A percentile compares a stretch with the other conserved stretches of the same genome.
phyloP scores from a whole-genome alignment of 1,140 invertebrate species.

The Laupala kohalensis region DNA sequence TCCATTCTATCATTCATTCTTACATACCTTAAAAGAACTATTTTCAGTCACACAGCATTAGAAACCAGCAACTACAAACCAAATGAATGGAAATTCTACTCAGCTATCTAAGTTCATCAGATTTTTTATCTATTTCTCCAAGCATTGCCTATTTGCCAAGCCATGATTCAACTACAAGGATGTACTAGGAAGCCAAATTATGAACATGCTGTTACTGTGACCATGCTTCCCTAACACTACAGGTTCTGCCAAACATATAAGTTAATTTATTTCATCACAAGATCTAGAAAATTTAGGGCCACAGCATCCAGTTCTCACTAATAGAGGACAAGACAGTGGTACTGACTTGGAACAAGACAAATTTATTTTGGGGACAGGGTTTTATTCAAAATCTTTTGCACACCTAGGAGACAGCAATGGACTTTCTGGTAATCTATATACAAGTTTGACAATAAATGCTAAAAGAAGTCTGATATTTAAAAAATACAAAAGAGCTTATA shows the following conservation, averaged over 20 bases:
- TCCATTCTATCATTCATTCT: too few species aligned
- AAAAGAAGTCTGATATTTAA: too few species aligned
- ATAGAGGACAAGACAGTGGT: neutral
- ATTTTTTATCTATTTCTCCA: neutral
- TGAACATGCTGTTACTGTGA: neutral
- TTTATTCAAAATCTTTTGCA: neutral
- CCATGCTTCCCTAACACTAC: neutral
- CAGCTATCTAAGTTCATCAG: neutral
- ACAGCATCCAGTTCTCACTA: neutral
- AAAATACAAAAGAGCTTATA: too few species aligned
- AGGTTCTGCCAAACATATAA: neutral
- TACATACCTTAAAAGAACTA: too few species aligned
- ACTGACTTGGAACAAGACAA: neutral
- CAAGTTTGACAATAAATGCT: too few species aligned
- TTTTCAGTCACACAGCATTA: too few species aligned
- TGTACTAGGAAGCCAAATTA: neutral
- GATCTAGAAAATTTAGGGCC: neutral
- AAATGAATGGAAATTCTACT: neutral
- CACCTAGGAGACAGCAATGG: neutral
- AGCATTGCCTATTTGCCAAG: neutral
- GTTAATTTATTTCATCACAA: neutral
- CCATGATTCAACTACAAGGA: neutral
- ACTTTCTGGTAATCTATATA: too few species aligned
- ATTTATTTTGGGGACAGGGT: neutral
- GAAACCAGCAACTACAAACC: neutral